Percentiles rank a stretch among this genome's conserved stretches.
These are phyloP conservation scores for Scolopax rusticola DNA, from an alignment of 2,797 vertebrate species.

Conservation along the genomic window DNA sequence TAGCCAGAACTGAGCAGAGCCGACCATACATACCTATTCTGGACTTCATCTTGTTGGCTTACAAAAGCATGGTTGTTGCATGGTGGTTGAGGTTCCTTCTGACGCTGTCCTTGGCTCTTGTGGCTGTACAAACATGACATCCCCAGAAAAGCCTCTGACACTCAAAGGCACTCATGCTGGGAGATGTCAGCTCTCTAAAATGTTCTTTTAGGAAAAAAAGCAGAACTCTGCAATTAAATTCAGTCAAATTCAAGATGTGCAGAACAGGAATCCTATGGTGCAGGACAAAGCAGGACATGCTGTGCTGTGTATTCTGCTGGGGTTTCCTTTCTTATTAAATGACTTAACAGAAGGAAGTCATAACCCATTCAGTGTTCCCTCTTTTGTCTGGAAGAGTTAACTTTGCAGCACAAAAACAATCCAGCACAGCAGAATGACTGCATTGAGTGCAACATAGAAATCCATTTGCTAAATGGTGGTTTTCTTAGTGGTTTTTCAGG, in stretches of 20 bases:
- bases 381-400: not conserved
- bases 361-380: not conserved
- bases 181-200: not conserved
- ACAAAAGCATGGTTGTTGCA: not conserved
- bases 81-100: not conserved
- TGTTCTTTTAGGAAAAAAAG: not conserved
- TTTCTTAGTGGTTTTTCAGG: not conserved
- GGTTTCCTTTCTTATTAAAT: not conserved
- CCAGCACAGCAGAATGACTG: not conserved
- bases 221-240: not conserved
- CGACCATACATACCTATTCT: not conserved
- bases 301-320: not conserved
- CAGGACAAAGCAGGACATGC: constrained; percentile 25
- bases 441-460: rapidly evolving
- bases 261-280: not conserved
- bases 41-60: not conserved
- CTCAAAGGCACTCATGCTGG: not conserved
- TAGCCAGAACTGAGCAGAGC: not conserved
- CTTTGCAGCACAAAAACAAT: not conserved
- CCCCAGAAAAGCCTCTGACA: not conserved
- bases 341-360: not conserved
- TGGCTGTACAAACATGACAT: not conserved
- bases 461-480: not conserved
- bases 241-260: not conserved
- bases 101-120: not conserved